phyloP scores from a whole-genome alignment of 1,140 invertebrate genomes.

The Drosophila micromelanica region DNA sequence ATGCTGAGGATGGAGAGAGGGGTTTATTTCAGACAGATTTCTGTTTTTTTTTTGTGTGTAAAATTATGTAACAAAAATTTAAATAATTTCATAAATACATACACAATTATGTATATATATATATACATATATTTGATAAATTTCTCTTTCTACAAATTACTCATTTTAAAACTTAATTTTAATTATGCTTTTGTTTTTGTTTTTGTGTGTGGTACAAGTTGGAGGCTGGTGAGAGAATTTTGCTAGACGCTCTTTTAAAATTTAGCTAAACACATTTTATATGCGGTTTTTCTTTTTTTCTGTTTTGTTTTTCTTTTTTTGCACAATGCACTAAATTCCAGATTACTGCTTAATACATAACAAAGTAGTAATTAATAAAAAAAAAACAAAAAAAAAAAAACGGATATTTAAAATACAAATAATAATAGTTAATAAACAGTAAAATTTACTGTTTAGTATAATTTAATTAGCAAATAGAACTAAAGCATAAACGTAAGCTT shows the following conservation, averaged over 20 bases:
- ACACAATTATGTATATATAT: too few species aligned
- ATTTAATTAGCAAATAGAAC: constrained; percentile 72
- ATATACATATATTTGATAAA: too few species aligned
- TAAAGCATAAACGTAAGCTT: constrained; percentile 67
- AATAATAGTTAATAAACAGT: constrained; percentile 41
- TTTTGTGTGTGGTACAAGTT: neutral
- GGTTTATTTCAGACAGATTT: neutral
- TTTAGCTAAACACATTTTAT: constrained; percentile 33
- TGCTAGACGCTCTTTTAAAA: constrained; percentile 31
- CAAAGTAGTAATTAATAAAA: constrained; percentile 29
- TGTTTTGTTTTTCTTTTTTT: too few species aligned
- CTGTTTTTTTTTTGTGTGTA: too few species aligned
- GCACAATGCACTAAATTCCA: constrained; percentile 36
- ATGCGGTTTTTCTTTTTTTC: neutral
- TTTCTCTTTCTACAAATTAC: constrained; percentile 27
- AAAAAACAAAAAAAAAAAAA: constrained; percentile 21
- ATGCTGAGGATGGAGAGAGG: constrained; percentile 9
- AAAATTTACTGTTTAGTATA: constrained; percentile 44
- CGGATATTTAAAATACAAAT: constrained; percentile 21
- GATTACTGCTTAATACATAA: constrained; percentile 33
- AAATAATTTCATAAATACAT: too few species aligned
- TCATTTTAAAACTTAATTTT: constrained; percentile 47
- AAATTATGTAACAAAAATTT: too few species aligned
- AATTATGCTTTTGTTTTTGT: constrained; percentile 21
- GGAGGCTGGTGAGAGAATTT: constrained; percentile 20